Percentiles rank a stretch among this genome's conserved stretches.
Conservation (phyloP, 2,888 invertebrate genomes). For the Blomia tropicalis region DNA sequence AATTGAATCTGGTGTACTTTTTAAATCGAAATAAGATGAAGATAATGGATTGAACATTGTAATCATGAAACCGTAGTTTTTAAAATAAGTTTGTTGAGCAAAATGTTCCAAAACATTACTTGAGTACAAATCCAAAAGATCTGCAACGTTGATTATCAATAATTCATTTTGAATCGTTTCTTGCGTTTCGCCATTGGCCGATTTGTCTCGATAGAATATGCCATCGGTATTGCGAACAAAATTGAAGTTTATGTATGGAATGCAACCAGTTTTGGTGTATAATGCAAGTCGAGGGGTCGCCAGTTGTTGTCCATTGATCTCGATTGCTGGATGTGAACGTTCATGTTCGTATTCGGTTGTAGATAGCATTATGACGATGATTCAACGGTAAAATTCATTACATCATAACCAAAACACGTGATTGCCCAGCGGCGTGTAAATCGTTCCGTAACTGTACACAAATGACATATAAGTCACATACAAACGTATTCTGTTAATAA, state of each 20-base stretch:
- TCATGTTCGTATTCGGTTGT: background rate
- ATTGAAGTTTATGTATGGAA: constrained; percentile 5
- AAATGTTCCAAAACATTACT: background rate
- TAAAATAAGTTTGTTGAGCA: background rate
- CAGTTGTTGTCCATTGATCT: background rate
- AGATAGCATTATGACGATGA: background rate
- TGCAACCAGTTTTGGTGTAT: background rate
- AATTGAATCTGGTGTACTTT: background rate
- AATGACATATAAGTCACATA: background rate
- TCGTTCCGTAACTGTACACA: background rate
- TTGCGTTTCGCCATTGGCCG: background rate
- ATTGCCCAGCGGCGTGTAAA: background rate
- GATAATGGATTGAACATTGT: constrained; percentile 1
- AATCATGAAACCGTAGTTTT: background rate
- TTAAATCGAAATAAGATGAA: background rate
- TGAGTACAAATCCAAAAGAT: background rate
- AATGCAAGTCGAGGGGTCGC: background rate
- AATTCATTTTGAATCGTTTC: background rate
- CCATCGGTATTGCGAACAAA: background rate
- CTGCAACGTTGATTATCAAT: background rate
- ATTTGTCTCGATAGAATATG: background rate
- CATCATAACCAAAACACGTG: constrained; percentile 10
- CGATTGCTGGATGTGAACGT: background rate
- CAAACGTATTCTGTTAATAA: too few species aligned
- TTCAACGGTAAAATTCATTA: too few species aligned